Evolutionary conservation across 2,888 invertebrate genomes (phyloP).

Genomic region (Spisula solida): DNA sequence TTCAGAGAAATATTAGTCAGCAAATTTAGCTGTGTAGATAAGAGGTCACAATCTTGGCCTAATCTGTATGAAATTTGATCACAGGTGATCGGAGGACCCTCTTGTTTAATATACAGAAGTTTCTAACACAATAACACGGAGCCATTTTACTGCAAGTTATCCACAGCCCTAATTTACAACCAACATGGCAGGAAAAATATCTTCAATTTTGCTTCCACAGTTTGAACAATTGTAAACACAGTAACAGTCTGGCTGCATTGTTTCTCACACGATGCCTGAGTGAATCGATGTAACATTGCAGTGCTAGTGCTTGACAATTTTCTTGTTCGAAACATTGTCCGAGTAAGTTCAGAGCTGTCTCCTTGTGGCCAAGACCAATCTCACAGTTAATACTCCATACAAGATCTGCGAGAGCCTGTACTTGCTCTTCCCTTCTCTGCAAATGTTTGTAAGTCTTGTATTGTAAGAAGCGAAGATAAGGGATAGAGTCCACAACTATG

Average conservation of each 20-base stretch:
- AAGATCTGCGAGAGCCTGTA: background rate
- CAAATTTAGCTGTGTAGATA: too few species aligned
- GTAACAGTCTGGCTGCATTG: background rate
- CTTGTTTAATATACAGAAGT: too few species aligned
- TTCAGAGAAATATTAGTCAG: too few species aligned
- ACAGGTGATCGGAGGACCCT: too few species aligned
- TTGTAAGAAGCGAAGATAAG: constrained; percentile 19
- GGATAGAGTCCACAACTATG: constrained; percentile 4
- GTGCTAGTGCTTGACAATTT: background rate
- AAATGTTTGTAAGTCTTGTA: constrained; percentile 14
- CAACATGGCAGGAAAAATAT: background rate
- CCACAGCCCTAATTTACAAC: too few species aligned
- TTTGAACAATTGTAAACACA: background rate
- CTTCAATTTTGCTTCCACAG: background rate
- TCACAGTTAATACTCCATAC: too few species aligned
- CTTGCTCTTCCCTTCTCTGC: background rate
- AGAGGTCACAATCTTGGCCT: too few species aligned
- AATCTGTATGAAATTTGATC: too few species aligned
- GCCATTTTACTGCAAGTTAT: too few species aligned
- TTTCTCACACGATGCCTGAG: background rate
- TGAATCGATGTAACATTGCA: background rate
- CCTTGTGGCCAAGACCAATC: background rate
- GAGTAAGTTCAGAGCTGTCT: constrained; percentile 12
- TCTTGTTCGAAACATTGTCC: constrained; percentile 14
- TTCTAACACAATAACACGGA: too few species aligned